Evolutionary conservation across 2,888 invertebrate species (phyloP), one percentile per base, ranked within the genome.

Genomic region (Mesodorylaimus sp.): DNA sequence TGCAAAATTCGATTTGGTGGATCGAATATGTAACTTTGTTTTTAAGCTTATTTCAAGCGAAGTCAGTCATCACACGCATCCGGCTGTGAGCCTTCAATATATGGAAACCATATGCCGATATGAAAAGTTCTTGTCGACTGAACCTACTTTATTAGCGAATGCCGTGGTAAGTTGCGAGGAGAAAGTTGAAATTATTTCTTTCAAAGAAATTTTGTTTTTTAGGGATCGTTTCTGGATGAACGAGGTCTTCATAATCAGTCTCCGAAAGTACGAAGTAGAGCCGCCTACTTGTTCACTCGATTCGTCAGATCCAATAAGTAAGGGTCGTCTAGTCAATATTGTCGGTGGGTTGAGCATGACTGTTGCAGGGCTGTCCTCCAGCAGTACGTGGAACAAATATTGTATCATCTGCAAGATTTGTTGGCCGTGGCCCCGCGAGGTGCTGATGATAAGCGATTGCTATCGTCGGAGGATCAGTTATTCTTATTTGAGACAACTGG

Each of bases 401-500:
- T 76, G 42, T 66, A 65, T 47, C 65, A 69, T 27, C 61, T 75
- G 45, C 70, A 71, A 47, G 73, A 73, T 48, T 64, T 75, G n/a
- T 59, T 75, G 43, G 65, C 68, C 1, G 60, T 74, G 24, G 66
- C 68, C 50, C 63, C 69, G 2, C 67, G 70, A 19, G 63, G 68
- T 37, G 37, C 47, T 13, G n/a, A n/a, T n/a, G n/a, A n/a, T n/a
- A 56, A 57, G 16, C 63, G 64, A 27, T 61, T 69, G 38, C 62
- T 74, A 41, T 66, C 69, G 1, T 60, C 67, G 26, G 74, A 74
- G 53, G 76, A 76, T 58, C 75, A 75, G 61, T 63, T 75, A 44
- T 75, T 73, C 59, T 60, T 76, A 32, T 76, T 72, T 57, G 76
- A 76, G 66, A 72, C 75, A 1, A 72, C 73, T 32, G 73, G 74